Conservation (phyloP, 2,797 vertebrate species). For the Lemur catta region DNA sequence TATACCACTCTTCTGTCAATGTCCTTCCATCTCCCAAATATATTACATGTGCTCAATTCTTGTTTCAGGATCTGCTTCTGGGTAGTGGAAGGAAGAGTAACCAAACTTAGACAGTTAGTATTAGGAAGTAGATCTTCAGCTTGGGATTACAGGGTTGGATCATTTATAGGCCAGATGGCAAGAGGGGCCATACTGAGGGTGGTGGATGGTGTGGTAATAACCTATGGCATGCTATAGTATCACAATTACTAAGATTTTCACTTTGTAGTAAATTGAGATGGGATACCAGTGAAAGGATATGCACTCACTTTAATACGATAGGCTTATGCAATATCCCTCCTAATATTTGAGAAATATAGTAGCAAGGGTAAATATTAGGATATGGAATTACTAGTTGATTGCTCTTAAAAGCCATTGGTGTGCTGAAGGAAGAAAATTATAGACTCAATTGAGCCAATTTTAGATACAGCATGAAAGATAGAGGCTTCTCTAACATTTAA, state of each 20-base stretch:
- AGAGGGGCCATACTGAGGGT: background rate
- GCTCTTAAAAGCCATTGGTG: background rate
- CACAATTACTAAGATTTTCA: background rate
- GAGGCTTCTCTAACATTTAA: background rate
- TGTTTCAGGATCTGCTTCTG: background rate
- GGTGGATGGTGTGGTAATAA: background rate
- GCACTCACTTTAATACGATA: background rate
- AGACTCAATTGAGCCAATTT: background rate
- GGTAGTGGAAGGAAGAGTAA: background rate
- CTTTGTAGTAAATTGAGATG: background rate
- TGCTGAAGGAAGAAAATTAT: background rate
- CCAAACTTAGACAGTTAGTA: background rate
- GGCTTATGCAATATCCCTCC: background rate
- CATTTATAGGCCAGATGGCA: background rate
- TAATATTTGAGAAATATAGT: background rate
- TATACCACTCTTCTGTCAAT: background rate
- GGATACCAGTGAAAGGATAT: background rate
- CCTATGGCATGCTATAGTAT: background rate
- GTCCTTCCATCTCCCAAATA: background rate
- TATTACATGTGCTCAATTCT: background rate
- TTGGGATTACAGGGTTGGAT: too few relatives aligned
- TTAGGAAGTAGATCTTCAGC: background rate
- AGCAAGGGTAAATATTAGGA: background rate
- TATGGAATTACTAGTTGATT: background rate
- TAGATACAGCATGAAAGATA: background rate